phyloP scores from a whole-genome alignment of 2,888 invertebrate genomes.

The Tridacna crocea region DNA sequence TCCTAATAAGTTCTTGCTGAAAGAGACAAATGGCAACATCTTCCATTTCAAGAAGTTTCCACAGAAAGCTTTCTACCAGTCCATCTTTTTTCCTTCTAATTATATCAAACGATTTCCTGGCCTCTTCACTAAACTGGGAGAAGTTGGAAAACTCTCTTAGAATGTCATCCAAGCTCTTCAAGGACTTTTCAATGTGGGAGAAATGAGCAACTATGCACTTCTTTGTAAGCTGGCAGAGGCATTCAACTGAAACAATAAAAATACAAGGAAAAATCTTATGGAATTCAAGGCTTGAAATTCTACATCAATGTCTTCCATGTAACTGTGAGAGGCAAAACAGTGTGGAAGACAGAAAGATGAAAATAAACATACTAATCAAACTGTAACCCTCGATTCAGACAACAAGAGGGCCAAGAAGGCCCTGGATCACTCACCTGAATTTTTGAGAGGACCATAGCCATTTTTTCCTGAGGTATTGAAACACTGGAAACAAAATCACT shows the following conservation, averaged over 20 bases:
- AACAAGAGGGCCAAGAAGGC: too few relatives aligned
- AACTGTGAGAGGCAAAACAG: too few relatives aligned
- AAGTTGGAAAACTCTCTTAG: not conserved
- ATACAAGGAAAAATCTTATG: not conserved
- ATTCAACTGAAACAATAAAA: not conserved
- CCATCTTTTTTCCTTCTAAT: not conserved
- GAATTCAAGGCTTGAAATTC: too few relatives aligned
- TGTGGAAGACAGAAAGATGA: too few relatives aligned
- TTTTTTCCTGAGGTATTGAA: too few relatives aligned
- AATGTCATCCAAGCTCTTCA: not conserved
- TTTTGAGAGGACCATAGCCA: too few relatives aligned
- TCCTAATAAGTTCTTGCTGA: not conserved
- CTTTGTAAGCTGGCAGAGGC: not conserved
- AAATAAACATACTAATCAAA: too few relatives aligned
- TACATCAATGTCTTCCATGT: too few relatives aligned
- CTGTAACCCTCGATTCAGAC: too few relatives aligned
- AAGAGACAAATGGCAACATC: not conserved
- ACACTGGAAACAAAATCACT: too few relatives aligned
- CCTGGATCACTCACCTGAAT: too few relatives aligned
- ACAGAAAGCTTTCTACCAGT: not conserved
- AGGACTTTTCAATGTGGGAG: not conserved
- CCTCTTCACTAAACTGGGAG: not conserved
- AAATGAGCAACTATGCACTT: not conserved
- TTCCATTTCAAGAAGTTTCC: not conserved
- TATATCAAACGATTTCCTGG: not conserved